phyloP scores from a whole-genome alignment of 1,140 invertebrate species.

The Trachelipus rathkii region DNA sequence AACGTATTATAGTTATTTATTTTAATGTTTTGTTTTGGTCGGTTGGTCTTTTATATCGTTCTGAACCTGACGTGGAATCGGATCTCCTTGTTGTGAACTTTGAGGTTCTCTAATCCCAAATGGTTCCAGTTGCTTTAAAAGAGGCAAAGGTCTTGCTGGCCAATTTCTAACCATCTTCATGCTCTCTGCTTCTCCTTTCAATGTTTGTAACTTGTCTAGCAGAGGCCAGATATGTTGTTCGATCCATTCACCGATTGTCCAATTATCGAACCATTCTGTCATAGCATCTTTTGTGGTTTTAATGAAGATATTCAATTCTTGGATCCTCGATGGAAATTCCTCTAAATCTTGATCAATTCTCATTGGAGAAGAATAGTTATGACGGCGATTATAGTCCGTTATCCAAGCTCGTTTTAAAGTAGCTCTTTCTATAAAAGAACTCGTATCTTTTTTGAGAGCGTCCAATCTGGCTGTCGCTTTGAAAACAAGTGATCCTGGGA shows the following conservation, averaged over 20 bases:
- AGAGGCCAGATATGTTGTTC: slow-evolving; percentile 62
- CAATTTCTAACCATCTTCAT: slow-evolving; percentile 56
- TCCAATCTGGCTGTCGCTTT: slow-evolving; percentile 57
- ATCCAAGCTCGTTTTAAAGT: slow-evolving; percentile 61
- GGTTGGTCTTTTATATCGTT: no score
- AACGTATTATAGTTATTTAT: no score
- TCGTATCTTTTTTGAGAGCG: slow-evolving; percentile 52
- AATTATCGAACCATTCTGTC: slow-evolving; percentile 65
- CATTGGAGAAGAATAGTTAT: slow-evolving; percentile 68
- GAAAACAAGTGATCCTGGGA: slow-evolving; percentile 59
- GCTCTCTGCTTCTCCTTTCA: slow-evolving; percentile 56
- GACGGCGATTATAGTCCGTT: slow-evolving; percentile 72
- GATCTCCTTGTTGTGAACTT: background rate
- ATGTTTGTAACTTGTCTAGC: slow-evolving; percentile 55
- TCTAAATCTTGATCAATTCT: slow-evolving; percentile 64
- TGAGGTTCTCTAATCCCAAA: slow-evolving; percentile 42
- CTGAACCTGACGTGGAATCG: no score
- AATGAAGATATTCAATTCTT: slow-evolving; percentile 53
- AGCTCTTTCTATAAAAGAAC: slow-evolving; percentile 48
- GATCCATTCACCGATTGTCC: slow-evolving; percentile 70
- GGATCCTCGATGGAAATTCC: slow-evolving; percentile 59
- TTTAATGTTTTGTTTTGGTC: no score
- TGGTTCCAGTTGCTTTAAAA: slow-evolving; percentile 42
- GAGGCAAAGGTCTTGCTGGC: slow-evolving; percentile 57
- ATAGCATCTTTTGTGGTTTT: slow-evolving; percentile 62